phyloP scores from a whole-genome alignment of 1,140 invertebrate genomes.

The Sitophilus oryzae region DNA sequence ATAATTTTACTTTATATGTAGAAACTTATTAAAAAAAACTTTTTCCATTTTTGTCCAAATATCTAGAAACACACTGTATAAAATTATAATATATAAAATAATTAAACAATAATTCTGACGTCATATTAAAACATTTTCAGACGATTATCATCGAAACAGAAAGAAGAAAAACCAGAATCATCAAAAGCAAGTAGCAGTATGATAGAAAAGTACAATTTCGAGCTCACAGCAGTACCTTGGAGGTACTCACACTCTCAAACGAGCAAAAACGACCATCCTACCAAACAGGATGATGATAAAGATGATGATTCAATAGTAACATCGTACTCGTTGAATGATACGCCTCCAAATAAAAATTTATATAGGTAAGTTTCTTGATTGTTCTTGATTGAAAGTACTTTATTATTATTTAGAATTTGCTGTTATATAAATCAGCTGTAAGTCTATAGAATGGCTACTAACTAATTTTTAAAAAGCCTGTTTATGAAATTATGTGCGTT shows the following conservation, averaged over 20 bases:
- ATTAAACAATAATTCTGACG: neutral
- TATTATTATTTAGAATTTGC: too few species aligned
- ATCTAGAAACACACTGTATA: slow-evolving; percentile 1
- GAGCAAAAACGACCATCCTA: neutral
- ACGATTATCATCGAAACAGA: slow-evolving; percentile 16
- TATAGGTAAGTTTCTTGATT: slow-evolving; percentile 16
- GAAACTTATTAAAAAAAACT: too few species aligned
- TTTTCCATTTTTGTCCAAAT: too few species aligned
- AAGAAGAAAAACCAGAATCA: slow-evolving; percentile 14
- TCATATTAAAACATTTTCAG: neutral
- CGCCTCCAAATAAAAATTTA: slow-evolving; percentile 3
- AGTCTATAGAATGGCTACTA: too few species aligned
- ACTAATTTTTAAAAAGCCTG: too few species aligned
- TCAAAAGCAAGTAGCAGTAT: slow-evolving; percentile 6
- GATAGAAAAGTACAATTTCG: slow-evolving; percentile 5
- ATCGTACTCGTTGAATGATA: slow-evolving; percentile 5
- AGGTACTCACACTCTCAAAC: slow-evolving; percentile 5
- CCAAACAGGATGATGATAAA: neutral
- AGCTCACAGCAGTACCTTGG: slow-evolving; percentile 10
- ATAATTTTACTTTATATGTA: too few species aligned
- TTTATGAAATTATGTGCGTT: too few species aligned
- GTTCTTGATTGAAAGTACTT: too few species aligned
- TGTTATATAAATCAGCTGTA: too few species aligned
- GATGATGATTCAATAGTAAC: slow-evolving; percentile 14
- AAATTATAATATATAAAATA: neutral